A percentile compares a stretch with the other conserved stretches of the same genome.
These are phyloP conservation scores for Neotoxoptera formosana DNA, from an alignment of 1,140 invertebrate genomes.

Conservation along the genomic window DNA sequence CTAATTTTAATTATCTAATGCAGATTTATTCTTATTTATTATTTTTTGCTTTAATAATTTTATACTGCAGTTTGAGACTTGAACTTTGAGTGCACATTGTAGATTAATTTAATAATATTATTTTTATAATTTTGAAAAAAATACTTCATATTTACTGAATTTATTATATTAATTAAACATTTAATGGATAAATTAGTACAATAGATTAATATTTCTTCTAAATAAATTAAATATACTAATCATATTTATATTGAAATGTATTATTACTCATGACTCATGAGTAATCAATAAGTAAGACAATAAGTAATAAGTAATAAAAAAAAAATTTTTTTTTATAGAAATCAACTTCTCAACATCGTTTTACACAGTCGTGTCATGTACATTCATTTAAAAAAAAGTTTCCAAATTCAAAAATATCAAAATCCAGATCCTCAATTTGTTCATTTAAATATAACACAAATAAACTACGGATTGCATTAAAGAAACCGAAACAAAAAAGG, in stretches of 20 bases:
- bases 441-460: not conserved
- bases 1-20: too few relatives aligned
- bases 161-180: not conserved
- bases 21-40: too few relatives aligned
- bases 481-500: not conserved
- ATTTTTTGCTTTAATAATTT: not conserved
- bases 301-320: not conserved
- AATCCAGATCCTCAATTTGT: not conserved
- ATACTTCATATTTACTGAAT: not conserved
- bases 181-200: not conserved
- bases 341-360: not conserved
- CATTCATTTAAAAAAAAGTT: not conserved
- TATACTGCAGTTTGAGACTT: not conserved
- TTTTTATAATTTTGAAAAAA: not conserved
- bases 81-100: not conserved
- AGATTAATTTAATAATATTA: not conserved
- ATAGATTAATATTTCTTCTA: not conserved
- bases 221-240: not conserved
- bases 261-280: not conserved
- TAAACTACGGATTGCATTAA: not conserved
- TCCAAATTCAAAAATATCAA: not conserved
- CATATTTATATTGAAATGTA: not conserved
- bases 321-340: slow-evolving; percentile 4
- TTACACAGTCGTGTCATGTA: too few relatives aligned
- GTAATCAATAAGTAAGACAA: too few relatives aligned